Base-by-base conservation (phyloP, 2,888 invertebrate genomes). In the Cyaniris semiargus region DNA sequence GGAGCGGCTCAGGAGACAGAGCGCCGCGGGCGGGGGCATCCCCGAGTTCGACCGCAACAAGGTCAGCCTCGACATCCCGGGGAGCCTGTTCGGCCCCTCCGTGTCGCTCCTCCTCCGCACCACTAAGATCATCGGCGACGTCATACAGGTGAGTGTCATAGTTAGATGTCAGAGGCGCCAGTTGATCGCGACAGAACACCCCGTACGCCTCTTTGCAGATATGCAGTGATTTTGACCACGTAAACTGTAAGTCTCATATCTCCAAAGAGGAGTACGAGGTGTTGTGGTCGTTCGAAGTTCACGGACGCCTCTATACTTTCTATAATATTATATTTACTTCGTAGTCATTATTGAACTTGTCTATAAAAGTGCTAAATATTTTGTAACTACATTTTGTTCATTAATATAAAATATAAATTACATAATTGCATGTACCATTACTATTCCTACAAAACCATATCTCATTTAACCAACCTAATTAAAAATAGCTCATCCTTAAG, bases 41-140 rank as follows among this genome's bases (percentile, higher is more conserved):
- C 95, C 95, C 44, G 94, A 91, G 81, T 95, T 95, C 90, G 95
- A 95, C 87, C 92, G 95, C 83, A 94, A 95, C 92, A 94, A 95
- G 84, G 96, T 96, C 80, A 95, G 95, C 84, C 92, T 96, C 86
- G 96, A 96, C 82, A 89, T 96, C 83, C 96, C 96, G 79, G 94
- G 95, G 79, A 92, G 90, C 85, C 91, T 96, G 82, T 95, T 96
- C 88, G 96, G 96, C 76, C 95, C 95, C 18, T 95, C 96, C 85
- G 96, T 96, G 87, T 95, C 95, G 78, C 91, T 96, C 75, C 92
- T 96, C 81, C 96, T 96, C 83, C 94, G 94, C 81, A 90, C 96
- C 83, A 96, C 96, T 87, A 96, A 95, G 85, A 89, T 96, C 80
- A 87, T 96, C 83, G 96, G 96, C 58, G 95, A 95, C 84, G 94